A percentile compares a stretch with the other conserved stretches of the same genome.
These are phyloP conservation scores for Hybognathus amarus DNA, from an alignment of 2,797 vertebrate species.

Conservation along the genomic window DNA sequence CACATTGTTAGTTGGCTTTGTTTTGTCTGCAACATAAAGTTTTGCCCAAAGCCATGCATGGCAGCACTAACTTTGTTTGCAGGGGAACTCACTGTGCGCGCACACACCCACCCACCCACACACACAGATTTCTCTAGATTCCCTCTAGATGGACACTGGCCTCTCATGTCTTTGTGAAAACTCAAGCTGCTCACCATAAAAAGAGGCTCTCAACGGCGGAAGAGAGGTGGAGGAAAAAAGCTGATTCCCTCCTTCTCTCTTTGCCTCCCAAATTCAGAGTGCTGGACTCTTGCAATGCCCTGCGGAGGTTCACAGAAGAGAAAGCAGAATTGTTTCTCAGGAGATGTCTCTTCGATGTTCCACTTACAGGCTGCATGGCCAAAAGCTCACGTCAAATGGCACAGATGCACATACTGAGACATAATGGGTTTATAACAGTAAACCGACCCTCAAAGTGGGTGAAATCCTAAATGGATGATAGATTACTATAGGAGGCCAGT, in stretches of 20 bases:
- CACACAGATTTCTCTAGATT: constrained; percentile 45
- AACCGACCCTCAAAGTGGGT: constrained; percentile 35
- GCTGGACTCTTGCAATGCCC: constrained; percentile 46
- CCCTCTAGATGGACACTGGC: constrained; percentile 49
- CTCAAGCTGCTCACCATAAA: constrained; percentile 58
- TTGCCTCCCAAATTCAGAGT: constrained; percentile 40
- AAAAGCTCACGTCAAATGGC: background rate
- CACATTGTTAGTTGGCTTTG: constrained; percentile 22
- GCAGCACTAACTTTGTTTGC: constrained; percentile 10
- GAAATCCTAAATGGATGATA: constrained; percentile 51
- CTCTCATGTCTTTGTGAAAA: constrained; percentile 55
- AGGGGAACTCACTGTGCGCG: background rate
- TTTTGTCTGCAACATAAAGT: background rate
- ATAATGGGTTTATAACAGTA: constrained; percentile 45
- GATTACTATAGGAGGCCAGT: constrained; percentile 2
- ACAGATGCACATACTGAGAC: constrained; percentile 30
- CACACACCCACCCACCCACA: background rate
- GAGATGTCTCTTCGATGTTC: constrained; percentile 52
- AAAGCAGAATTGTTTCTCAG: constrained; percentile 53
- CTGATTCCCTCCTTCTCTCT: constrained; percentile 47
- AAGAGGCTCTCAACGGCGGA: constrained; percentile 52
- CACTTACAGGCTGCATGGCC: constrained; percentile 30
- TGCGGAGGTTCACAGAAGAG: constrained; percentile 35
- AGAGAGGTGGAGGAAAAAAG: constrained; percentile 48
- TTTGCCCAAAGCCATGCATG: constrained; percentile 23